Percentiles rank a stretch among this genome's conserved stretches.
phyloP scores from a whole-genome alignment of 2,888 invertebrate genomes.

The Cylloceria caligata region DNA sequence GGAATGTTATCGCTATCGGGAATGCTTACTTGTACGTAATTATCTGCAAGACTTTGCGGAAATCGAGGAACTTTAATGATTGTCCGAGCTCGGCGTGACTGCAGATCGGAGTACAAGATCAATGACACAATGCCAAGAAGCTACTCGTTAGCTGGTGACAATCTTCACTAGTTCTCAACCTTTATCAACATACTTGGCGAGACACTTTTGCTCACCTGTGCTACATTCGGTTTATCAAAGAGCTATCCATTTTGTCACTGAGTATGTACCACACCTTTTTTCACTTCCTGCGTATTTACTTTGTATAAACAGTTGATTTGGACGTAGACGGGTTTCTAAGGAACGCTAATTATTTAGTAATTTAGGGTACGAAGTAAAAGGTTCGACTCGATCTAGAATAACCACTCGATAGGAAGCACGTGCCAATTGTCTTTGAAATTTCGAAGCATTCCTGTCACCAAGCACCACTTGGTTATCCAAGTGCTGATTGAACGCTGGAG shows the following conservation, averaged over 20 bases:
- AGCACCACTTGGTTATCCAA: background rate
- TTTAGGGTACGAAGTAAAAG: background rate
- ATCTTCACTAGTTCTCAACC: conserved; percentile 12
- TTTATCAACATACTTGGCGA: conserved; percentile 8
- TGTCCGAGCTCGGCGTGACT: conserved; percentile 4
- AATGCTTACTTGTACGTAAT: background rate
- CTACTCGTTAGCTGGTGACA: conserved; percentile 6
- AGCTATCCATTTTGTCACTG: background rate
- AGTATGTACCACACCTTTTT: background rate
- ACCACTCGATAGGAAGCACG: background rate
- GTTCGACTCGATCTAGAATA: conserved; percentile 4
- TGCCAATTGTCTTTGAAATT: conserved; percentile 5
- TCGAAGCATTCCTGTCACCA: background rate
- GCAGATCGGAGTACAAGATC: conserved; percentile 15
- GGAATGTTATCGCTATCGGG: background rate
- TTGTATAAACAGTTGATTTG: background rate
- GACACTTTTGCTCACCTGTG: background rate
- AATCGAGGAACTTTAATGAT: conserved; percentile 8
- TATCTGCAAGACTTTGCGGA: conserved; percentile 24
- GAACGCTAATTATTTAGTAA: conserved; percentile 20
- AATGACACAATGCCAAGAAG: background rate
- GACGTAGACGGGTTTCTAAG: background rate
- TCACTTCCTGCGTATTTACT: background rate
- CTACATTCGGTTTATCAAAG: background rate
- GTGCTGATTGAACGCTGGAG: background rate